phyloP scores from a whole-genome alignment of 2,113 vertebrate genomes.

The Archilochus colubris region DNA sequence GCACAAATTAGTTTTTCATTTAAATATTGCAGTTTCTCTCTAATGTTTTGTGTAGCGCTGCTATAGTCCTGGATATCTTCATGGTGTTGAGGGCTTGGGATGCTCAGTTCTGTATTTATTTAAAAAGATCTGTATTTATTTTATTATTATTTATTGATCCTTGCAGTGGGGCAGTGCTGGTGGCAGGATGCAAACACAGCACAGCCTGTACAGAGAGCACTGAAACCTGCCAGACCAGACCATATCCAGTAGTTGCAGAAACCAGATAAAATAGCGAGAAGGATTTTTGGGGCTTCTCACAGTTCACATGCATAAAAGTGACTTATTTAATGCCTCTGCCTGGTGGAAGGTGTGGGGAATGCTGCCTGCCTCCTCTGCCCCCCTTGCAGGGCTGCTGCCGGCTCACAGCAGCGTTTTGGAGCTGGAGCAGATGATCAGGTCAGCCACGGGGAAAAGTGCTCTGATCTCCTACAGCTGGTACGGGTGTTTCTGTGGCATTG shows the following conservation, averaged over 20 bases:
- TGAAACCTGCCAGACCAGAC: background rate
- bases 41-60: fast-evolving
- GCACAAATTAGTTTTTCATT: background rate
- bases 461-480: constrained; percentile 62
- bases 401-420: background rate
- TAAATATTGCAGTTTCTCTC: background rate
- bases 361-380: fast-evolving
- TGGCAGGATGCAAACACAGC: fast-evolving
- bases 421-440: constrained; percentile 33
- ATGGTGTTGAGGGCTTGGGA: background rate
- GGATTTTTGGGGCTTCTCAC: fast-evolving
- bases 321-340: fast-evolving
- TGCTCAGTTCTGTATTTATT: background rate
- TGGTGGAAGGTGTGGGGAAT: fast-evolving
- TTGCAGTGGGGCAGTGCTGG: no score
- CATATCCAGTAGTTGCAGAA: background rate
- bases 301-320: background rate
- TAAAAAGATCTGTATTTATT: background rate
- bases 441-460: background rate
- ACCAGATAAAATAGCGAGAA: background rate
- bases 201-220: background rate
- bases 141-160: background rate
- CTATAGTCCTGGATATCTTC: background rate
- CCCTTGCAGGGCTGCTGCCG: background rate
- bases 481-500: constrained; percentile 39